Conservation (phyloP, 1,140 invertebrate species). For the Drosophila auraria region DNA sequence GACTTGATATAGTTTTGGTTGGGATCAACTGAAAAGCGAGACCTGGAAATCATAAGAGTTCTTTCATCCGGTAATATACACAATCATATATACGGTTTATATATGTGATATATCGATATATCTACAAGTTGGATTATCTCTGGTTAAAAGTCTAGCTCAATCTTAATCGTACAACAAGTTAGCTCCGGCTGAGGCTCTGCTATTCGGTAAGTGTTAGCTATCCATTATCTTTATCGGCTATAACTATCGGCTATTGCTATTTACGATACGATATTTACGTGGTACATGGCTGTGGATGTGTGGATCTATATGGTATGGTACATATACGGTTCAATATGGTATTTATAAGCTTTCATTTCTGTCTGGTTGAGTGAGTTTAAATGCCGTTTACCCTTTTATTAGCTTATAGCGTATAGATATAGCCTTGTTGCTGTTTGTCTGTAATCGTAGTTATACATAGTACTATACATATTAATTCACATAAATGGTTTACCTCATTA, state of each 20-base stretch:
- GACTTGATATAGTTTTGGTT: conserved; percentile 20
- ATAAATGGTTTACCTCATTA: conserved; percentile 33
- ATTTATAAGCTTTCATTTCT: conserved; percentile 66
- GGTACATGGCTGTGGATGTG: conserved; percentile 45
- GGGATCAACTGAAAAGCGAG: conserved; percentile 65
- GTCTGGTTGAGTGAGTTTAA: conserved; percentile 66
- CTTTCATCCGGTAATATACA: conserved; percentile 61
- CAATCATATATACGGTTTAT: conserved; percentile 64
- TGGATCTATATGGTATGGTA: conserved; percentile 58
- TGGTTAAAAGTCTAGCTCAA: conserved; percentile 79
- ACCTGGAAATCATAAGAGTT: conserved; percentile 62
- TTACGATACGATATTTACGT: conserved; percentile 76
- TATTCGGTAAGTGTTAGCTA: conserved; percentile 39
- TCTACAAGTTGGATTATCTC: conserved; percentile 60
- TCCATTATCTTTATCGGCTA: conserved; percentile 38
- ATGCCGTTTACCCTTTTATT: conserved; percentile 80
- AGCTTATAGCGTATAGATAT: conserved; percentile 71
- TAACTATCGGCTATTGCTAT: conserved; percentile 74
- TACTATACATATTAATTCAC: conserved; percentile 44
- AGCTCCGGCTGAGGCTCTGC: conserved; percentile 53
- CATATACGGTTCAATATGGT: conserved; percentile 68
- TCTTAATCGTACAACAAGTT: conserved; percentile 77
- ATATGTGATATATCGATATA: conserved; percentile 60
- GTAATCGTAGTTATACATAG: conserved; percentile 44
- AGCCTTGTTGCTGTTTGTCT: conserved; percentile 60